Evolutionary conservation across 2,113 vertebrate species (phyloP), one percentile per base, ranked within the genome.

Genomic region (Natator depressus): DNA sequence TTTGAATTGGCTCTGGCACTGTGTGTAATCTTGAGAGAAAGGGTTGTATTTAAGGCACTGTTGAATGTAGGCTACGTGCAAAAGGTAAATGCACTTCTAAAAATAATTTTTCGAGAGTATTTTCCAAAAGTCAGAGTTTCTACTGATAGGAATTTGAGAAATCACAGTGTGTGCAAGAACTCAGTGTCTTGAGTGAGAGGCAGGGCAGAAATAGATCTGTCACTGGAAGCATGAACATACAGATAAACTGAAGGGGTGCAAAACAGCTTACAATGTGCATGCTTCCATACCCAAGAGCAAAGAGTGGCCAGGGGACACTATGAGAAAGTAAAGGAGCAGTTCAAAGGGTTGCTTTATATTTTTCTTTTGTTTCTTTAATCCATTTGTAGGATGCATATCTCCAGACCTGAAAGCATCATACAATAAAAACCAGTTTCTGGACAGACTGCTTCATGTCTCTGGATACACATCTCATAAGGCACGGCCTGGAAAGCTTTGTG

Each of bases 61-160:
- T 50, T 75, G 76, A 94, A 46, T 3, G 82, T n/a, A 69, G 65
- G 82, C 20, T n/a, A 51, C n/a, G 9, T 85, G 47, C 17, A 69
- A 47, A 91, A 89, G 50, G 2, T 83, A 76, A 91, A 84, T 38
- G 47, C 8, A 59, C 3, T 57, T 10, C 54, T 81, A 49, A 82
- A 92, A 22, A 2, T 10, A 24, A 2, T 31, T 12, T 22, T 29
- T 75, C 27, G 35, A 54, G 31, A 12, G 10, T 50, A 29, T 91
- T 51, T 6, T 90, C 35, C 35, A 51, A 50, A 9, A 86, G 54
- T 49, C 47, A 85, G 53, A 51, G 31, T 80, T 88, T 69, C 20
- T 93, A 12, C 51, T 88, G 47, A 46, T n/a, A 57, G 82, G 83
- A 95, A 84, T 92, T 93, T 49, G 78, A 91, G 87, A 93, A 94